Evolutionary conservation across 2,113 vertebrate species (phyloP).

Genomic region (Halichoerus grypus): DNA sequence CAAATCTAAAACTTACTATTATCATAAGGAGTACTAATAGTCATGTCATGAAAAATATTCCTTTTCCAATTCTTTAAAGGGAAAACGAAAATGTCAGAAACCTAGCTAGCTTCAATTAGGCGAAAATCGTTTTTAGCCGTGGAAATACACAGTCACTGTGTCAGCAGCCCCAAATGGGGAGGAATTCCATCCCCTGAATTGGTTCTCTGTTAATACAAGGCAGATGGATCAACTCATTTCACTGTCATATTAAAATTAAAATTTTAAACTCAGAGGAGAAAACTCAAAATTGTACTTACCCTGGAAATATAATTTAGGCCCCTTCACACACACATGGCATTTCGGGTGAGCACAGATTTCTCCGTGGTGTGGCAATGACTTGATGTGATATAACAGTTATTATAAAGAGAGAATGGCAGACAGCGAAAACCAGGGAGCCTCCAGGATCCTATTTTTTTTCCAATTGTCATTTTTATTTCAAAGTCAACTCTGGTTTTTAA

Average conservation of each 20-base stretch:
- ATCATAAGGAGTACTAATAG: neutral
- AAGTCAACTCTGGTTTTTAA: neutral
- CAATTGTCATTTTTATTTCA: slow-evolving; percentile 27
- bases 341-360: neutral
- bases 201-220: neutral
- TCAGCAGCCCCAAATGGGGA: neutral
- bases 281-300: neutral
- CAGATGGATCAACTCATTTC: neutral
- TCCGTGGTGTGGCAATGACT: neutral
- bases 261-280: neutral
- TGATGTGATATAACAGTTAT: neutral
- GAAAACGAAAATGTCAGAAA: neutral
- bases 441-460: neutral
- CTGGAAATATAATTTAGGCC: neutral
- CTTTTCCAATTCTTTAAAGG: neutral
- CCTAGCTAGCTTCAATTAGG: neutral
- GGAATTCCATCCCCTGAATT: neutral
- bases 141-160: neutral
- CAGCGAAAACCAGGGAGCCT: neutral
- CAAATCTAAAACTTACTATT: neutral
- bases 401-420: neutral
- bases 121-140: neutral
- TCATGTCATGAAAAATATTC: neutral
- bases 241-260: neutral
- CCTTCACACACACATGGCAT: neutral